Conservation (phyloP, 2,888 invertebrate genomes). For the Limnephilus auricula region DNA sequence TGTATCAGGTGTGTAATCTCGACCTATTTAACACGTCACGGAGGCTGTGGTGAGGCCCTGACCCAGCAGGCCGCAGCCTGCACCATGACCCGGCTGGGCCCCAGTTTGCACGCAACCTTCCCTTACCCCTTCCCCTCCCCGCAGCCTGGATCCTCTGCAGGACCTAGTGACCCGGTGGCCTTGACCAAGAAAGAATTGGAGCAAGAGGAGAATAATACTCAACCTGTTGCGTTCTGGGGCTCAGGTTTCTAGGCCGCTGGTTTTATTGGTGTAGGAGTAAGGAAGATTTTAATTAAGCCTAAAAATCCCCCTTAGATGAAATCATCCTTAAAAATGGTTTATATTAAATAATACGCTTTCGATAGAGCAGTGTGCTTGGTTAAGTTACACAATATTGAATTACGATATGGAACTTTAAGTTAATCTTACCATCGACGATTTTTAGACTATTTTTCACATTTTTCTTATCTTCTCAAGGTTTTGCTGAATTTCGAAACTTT, state of each 20-base stretch:
- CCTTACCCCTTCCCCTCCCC: neutral
- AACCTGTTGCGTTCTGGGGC: neutral
- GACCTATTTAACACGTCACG: slow-evolving; percentile 20
- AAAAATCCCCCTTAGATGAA: too few species aligned
- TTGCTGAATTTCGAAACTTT: neutral
- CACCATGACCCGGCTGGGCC: slow-evolving; percentile 12
- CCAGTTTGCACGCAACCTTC: neutral
- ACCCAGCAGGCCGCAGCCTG: neutral
- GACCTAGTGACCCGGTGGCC: neutral
- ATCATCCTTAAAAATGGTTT: neutral
- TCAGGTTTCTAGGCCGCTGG: too few species aligned
- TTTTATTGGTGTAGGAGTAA: neutral
- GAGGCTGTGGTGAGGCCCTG: neutral
- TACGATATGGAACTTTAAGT: neutral
- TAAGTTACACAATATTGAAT: neutral
- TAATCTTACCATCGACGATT: too few species aligned
- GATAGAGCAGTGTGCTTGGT: neutral
- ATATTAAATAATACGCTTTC: neutral
- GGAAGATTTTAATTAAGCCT: neutral
- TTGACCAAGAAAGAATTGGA: neutral
- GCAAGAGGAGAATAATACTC: neutral
- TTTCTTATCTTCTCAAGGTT: neutral
- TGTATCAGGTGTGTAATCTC: neutral
- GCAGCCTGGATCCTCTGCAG: neutral
- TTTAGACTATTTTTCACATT: neutral